phyloP scores from a whole-genome alignment of 2,888 invertebrate species.

The Tiliacea citrago region DNA sequence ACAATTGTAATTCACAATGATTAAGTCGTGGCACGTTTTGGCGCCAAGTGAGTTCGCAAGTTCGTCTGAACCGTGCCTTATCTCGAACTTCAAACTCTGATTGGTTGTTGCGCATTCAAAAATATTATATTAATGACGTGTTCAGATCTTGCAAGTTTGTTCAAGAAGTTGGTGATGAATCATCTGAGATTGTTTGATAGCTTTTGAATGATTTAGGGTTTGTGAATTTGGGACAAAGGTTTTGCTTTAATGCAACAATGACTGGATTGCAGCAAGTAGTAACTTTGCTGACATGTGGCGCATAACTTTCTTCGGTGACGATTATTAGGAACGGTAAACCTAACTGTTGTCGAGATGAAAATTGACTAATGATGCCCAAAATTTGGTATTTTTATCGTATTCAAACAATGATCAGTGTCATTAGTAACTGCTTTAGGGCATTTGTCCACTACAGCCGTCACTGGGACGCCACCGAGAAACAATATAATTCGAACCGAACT shows the following conservation, averaged over 20 bases:
- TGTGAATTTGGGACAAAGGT: not conserved
- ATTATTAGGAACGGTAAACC: not conserved
- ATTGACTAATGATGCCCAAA: not conserved
- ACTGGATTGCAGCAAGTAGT: not conserved
- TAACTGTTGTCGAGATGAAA: not conserved
- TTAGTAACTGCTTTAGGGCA: not conserved
- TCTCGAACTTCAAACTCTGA: slow-evolving; percentile 68
- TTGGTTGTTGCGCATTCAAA: slow-evolving; percentile 65
- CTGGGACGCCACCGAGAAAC: not conserved
- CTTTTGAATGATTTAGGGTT: slow-evolving; percentile 15
- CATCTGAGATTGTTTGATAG: slow-evolving; percentile 31
- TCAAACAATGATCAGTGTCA: not conserved
- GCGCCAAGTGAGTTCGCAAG: slow-evolving; percentile 66
- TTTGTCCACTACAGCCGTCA: not conserved
- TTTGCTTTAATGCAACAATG: slow-evolving; percentile 2
- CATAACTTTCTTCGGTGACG: not conserved
- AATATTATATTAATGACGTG: slow-evolving; percentile 63
- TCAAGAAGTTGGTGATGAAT: slow-evolving; percentile 34
- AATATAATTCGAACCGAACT: not conserved
- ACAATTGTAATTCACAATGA: slow-evolving; percentile 68
- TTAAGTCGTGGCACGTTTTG: slow-evolving; percentile 72
- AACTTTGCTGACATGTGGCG: not conserved
- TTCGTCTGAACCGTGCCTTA: slow-evolving; percentile 73
- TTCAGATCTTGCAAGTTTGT: slow-evolving; percentile 56
- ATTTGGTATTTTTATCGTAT: not conserved